Percentiles rank a stretch among this genome's conserved stretches.
Conservation (phyloP, 2,797 vertebrate genomes). For the Cichlasoma orientale region DNA sequence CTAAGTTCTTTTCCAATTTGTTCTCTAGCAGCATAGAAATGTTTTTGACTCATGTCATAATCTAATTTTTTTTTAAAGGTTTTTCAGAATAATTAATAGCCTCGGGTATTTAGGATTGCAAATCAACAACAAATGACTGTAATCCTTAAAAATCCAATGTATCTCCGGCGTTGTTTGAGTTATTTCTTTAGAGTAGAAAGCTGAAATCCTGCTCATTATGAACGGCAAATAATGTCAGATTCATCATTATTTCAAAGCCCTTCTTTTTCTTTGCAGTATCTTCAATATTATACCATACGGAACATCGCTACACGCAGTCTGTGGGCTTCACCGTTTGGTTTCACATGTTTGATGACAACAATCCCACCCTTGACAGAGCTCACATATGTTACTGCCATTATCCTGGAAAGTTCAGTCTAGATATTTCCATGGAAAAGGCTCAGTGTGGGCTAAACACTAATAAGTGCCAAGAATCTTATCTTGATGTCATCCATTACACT, state of each 20-base stretch:
- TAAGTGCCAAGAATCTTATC: slow-evolving; percentile 53
- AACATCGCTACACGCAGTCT: not conserved
- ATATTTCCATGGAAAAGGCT: slow-evolving; percentile 52
- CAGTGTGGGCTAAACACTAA: slow-evolving; percentile 36
- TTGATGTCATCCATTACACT: slow-evolving; percentile 50
- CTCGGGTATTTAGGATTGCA: slow-evolving; percentile 9
- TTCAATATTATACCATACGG: not conserved
- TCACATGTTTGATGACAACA: slow-evolving; percentile 14
- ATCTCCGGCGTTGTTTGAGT: not conserved
- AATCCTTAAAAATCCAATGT: not conserved
- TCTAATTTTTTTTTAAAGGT: not conserved
- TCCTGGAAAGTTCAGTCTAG: slow-evolving; percentile 12
- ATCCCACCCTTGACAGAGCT: slow-evolving; percentile 8
- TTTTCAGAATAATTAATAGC: not conserved
- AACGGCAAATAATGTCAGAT: not conserved
- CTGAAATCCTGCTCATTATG: not conserved
- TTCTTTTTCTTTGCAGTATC: not conserved
- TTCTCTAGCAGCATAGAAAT: not conserved
- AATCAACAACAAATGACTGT: slow-evolving; percentile 11
- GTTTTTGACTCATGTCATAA: not conserved
- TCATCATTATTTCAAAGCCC: not conserved
- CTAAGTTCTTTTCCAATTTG: not conserved
- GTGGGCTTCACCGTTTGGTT: slow-evolving; percentile 10
- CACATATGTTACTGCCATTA: slow-evolving; percentile 50
- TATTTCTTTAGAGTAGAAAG: not conserved